phyloP scores from a whole-genome alignment of 2,888 invertebrate species.

The Noctua comes region DNA sequence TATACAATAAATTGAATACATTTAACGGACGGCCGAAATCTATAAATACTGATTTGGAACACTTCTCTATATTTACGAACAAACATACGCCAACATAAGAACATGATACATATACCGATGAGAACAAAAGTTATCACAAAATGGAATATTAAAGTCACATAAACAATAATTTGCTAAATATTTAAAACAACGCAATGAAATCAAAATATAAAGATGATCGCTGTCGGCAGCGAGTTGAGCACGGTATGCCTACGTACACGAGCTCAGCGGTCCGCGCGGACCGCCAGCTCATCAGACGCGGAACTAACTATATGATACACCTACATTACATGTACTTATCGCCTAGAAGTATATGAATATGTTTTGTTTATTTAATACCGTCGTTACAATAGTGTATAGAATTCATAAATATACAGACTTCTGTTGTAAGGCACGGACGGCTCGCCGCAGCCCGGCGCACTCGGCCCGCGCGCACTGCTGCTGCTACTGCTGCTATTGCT shows the following conservation, averaged over 20 bases:
- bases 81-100: constrained; percentile 38
- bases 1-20: constrained; percentile 61
- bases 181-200: constrained; percentile 51
- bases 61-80: constrained; percentile 45
- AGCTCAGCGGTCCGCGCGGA: not conserved
- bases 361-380: constrained; percentile 42
- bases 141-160: constrained; percentile 54
- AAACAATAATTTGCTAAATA: constrained; percentile 49
- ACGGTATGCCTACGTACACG: constrained; percentile 34
- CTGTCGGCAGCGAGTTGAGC: constrained; percentile 61
- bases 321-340: constrained; percentile 63
- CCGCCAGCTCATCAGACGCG: not conserved
- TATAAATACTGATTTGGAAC: constrained; percentile 64
- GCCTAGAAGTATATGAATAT: constrained; percentile 55
- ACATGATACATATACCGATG: constrained; percentile 38
- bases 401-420: constrained; percentile 80
- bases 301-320: constrained; percentile 49
- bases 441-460: constrained; percentile 71
- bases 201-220: constrained; percentile 39
- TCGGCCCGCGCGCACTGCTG: constrained; percentile 40
- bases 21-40: constrained; percentile 65
- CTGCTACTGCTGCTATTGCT: not conserved
- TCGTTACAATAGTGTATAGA: constrained; percentile 62
- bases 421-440: constrained; percentile 81
- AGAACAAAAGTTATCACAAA: constrained; percentile 58